Base-by-base conservation (phyloP, 2,113 vertebrate genomes). In the Miniopterus natalensis region DNA sequence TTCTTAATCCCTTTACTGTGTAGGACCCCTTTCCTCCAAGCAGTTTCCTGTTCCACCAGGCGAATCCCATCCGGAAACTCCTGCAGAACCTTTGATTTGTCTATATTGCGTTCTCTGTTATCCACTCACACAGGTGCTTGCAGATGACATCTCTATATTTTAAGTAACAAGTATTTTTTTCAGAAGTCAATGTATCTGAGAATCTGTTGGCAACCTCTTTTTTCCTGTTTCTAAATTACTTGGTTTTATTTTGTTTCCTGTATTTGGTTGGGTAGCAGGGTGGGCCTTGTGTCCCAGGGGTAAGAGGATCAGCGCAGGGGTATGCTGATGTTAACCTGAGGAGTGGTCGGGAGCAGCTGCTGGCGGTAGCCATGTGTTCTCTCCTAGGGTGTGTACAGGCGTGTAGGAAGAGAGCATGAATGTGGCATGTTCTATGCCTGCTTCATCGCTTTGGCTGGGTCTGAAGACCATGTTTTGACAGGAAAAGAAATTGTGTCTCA, bases 131-230 rank as follows among this genome's bases (percentile, higher is more conserved):
- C 27, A 18, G 6, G 45, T 55, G 0, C 10, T 87, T 94, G 65
- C 96, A 95, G 90, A 94, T 73, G 95, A 96, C 90, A 84, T 97
- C 68, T 96, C 97, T 89, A 97, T 80, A 57, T 97, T 98, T 91
- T 79, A 98, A 97, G 94, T 86, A 84, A 97, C 92, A 95, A 93
- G 68, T 88, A 66, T 14, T 97, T 98, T 97, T 97, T 94, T 78
- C 94, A 73, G 71, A 92, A 95, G 95, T 98, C 95, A 95, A 96
- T 95, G 89, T 87, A 94, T 95, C 90, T 57, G 83, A 96, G 96
- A 97, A 97, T 95, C 61, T 97, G 90, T 21, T 31, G 92, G 81
- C 42, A 92, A 23, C 74, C 68, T 95, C 77, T 65, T 25, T 85
- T 74, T 81, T 94, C 9, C 81, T 75, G 49, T 84, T 95, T 95